A percentile compares a stretch with the other conserved stretches of the same genome.
Conservation (phyloP, 2,797 vertebrate genomes). For the Fratercula arctica region DNA sequence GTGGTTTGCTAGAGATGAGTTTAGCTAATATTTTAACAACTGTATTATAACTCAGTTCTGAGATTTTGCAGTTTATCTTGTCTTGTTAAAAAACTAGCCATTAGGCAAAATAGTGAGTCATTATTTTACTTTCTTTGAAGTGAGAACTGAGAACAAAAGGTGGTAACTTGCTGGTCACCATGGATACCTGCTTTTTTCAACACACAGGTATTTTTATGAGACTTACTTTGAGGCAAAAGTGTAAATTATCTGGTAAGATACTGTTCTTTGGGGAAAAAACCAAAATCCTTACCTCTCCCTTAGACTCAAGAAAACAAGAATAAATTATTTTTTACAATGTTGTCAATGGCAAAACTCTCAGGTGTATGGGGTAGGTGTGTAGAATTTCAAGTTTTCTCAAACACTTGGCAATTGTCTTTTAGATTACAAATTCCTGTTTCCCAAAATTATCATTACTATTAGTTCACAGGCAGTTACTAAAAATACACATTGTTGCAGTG, state of each 20-base stretch:
- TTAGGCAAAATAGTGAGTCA: not conserved
- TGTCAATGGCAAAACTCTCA: not conserved
- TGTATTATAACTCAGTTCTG: not conserved
- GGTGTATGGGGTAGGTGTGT: accelerated
- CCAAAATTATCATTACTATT: not conserved
- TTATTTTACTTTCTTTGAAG: not conserved
- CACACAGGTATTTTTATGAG: not conserved
- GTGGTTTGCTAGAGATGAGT: not conserved
- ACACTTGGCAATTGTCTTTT: not conserved
- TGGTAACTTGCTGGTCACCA: not conserved
- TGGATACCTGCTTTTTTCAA: conserved; percentile 20
- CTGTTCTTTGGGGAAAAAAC: not conserved
- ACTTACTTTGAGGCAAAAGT: not conserved
- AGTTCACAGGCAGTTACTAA: not conserved
- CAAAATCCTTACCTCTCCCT: not conserved
- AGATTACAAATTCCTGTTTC: not conserved
- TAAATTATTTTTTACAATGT: not conserved
- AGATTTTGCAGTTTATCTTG: not conserved
- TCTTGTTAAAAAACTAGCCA: not conserved
- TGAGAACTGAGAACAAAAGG: not conserved
- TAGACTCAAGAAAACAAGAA: not conserved
- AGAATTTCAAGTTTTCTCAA: not conserved
- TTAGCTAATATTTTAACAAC: not conserved
- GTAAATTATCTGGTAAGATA: not conserved
- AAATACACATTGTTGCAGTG: not conserved